These are phyloP conservation scores for Calosoma granatense DNA, from an alignment of 1,140 invertebrate species.

Conservation along the genomic window DNA sequence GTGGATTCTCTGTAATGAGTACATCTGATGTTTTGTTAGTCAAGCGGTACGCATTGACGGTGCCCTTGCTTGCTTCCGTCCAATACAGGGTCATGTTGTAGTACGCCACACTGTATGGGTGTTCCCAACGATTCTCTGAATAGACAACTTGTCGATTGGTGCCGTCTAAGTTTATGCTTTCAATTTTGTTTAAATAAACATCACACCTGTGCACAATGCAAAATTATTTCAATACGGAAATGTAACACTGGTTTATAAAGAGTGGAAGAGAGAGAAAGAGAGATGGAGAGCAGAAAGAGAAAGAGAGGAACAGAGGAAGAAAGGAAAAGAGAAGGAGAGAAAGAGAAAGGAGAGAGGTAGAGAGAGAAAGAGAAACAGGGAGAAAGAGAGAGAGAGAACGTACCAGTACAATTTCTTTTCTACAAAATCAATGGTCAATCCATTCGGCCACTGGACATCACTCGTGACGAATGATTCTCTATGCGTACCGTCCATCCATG, in stretches of 20 bases:
- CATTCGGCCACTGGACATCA: constrained; percentile 67
- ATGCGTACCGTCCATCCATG: constrained; percentile 72
- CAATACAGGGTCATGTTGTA: constrained; percentile 54
- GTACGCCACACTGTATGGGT: constrained; percentile 65
- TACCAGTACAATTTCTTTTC: constrained; percentile 62
- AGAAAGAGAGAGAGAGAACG: too few species aligned
- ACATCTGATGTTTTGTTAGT: constrained; percentile 32
- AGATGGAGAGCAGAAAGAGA: too few species aligned
- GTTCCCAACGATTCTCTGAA: constrained; percentile 42
- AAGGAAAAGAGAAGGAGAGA: too few species aligned
- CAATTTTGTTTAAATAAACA: constrained; percentile 57
- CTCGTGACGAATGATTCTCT: constrained; percentile 39
- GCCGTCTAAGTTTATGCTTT: constrained; percentile 65
- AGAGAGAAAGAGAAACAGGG: too few species aligned
- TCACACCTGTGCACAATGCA: constrained; percentile 52
- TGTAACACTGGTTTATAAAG: too few species aligned
- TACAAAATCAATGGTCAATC: constrained; percentile 72
- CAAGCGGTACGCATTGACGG: constrained; percentile 40
- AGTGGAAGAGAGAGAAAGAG: too few species aligned
- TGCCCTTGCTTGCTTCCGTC: constrained; percentile 55
- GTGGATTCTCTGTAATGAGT: constrained; percentile 41
- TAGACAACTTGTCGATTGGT: constrained; percentile 47
- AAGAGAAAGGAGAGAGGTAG: too few species aligned
- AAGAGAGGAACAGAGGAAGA: too few species aligned
- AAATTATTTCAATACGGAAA: too few species aligned